Base-by-base conservation (phyloP, 2,888 invertebrate species). In the Melinaea marsaeus region DNA sequence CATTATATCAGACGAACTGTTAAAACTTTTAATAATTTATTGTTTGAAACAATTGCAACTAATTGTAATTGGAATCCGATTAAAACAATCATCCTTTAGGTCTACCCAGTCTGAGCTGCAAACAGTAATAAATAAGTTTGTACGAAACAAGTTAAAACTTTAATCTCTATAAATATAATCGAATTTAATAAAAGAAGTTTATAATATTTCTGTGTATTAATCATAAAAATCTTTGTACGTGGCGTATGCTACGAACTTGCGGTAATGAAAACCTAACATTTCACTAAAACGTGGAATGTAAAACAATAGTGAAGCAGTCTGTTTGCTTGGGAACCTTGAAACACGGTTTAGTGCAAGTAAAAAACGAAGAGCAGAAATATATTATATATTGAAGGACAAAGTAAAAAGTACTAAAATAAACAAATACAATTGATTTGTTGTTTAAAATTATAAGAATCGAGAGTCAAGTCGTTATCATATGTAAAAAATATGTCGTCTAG, bases 291-390 rank as follows among this genome's bases (percentile, higher is more conserved):
- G 79, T 78, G 79, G 78, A 81, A 82, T 82, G 84, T 83, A 81
- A 81, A 86, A 86, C 83, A 81, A 81, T 82, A 86, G 84, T 83
- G 84, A 76, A 79, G 77, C 76, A 71, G 68, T 71, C 73, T 78
- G 79, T 79, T 80, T 80, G 79, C 75, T 74, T 72, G 70, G 71
- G 77, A 78, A 80, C 77, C 74, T 77, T 79, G 68, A 77, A 69
- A 71, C 73, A 69, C 68, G 61, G 57, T 55, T 32, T 66, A 74
- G 63, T 22, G 2, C 61, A 70, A 75, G 68, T 56, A 5, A 70
- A 5, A 34, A 69, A 68, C 51, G 9, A 4, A 4, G 55, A 65
- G 62, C 42, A 57, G 22, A 9, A 22, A 47, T 6, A 33, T 13
- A 11, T 11, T 45, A 37, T 42, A 7, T 11, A 48, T 3, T n/a